These are phyloP conservation scores for Gastrophryne carolinensis DNA, from an alignment of 2,797 vertebrate genomes.

Conservation along the genomic window DNA sequence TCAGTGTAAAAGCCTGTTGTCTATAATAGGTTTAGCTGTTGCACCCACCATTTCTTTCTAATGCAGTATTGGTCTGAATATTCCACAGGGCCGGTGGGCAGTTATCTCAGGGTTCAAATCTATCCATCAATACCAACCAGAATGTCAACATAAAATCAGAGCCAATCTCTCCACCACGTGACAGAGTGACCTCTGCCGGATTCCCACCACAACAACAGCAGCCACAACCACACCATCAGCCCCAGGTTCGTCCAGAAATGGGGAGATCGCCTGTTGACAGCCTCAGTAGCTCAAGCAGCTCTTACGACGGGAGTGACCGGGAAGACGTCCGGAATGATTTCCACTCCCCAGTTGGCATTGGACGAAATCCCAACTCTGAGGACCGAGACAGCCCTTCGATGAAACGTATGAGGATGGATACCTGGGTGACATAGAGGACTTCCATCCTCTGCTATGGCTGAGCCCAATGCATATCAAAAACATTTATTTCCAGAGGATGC, in stretches of 20 bases:
- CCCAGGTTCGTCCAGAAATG: slow-evolving; percentile 82
- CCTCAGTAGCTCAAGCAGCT: slow-evolving; percentile 98
- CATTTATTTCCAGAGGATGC: slow-evolving; percentile 67
- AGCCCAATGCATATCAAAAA: slow-evolving; percentile 83
- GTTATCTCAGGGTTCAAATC: slow-evolving; percentile 94
- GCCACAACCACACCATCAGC: slow-evolving; percentile 65
- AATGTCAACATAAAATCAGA: slow-evolving; percentile 97
- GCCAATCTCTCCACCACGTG: slow-evolving; percentile 94
- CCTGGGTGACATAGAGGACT: slow-evolving; percentile 92
- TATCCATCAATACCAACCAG: slow-evolving; percentile 94
- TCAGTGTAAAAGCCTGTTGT: no score
- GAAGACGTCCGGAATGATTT: slow-evolving; percentile 92
- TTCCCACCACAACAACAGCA: slow-evolving; percentile 78
- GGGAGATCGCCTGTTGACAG: slow-evolving; percentile 95
- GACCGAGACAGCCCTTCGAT: slow-evolving; percentile 91
- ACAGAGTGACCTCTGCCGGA: slow-evolving; percentile 86
- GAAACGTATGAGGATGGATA: slow-evolving; percentile 97
- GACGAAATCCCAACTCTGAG: slow-evolving; percentile 80
- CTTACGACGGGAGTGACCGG: slow-evolving; percentile 94
- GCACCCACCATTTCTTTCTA: no score
- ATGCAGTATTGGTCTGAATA: background rate
- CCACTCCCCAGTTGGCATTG: slow-evolving; percentile 87
- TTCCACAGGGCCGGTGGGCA: slow-evolving; percentile 86
- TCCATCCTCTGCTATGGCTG: slow-evolving; percentile 29
- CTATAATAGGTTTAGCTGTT: no score